Evolutionary conservation across 2,113 vertebrate species (phyloP).

Genomic region (Indicator maculatus): DNA sequence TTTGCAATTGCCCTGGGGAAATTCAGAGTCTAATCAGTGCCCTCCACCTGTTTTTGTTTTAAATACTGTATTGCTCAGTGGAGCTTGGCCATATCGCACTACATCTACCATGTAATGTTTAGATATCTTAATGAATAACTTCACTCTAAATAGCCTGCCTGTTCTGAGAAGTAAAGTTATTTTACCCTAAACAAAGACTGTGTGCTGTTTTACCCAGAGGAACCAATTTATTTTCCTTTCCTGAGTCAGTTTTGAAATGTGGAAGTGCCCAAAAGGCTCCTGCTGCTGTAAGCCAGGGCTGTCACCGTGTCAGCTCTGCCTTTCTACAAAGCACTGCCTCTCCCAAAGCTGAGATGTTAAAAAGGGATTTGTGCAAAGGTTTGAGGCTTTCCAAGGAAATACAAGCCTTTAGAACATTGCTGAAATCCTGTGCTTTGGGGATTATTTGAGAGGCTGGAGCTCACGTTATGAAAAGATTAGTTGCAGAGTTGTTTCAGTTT

Average conservation of each 20-base stretch:
- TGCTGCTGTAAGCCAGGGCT: slow-evolving; percentile 46
- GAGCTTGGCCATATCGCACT: slow-evolving; percentile 50
- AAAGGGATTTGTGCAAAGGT: slow-evolving; percentile 1
- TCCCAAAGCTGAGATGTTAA: not conserved
- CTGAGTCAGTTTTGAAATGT: slow-evolving; percentile 59
- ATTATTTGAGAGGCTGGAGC: slow-evolving; percentile 15
- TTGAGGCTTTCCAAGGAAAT: slow-evolving; percentile 38
- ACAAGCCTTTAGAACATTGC: slow-evolving; percentile 9
- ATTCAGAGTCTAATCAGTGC: slow-evolving; percentile 50
- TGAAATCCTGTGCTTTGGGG: not conserved
- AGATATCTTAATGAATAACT: slow-evolving; percentile 72
- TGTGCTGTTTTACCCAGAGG: slow-evolving; percentile 61
- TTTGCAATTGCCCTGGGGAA: slow-evolving; percentile 52
- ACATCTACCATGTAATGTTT: slow-evolving; percentile 61
- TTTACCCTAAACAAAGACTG: slow-evolving; percentile 70
- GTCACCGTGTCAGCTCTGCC: slow-evolving; percentile 43
- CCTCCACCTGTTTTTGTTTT: slow-evolving; percentile 77
- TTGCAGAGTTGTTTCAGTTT: slow-evolving; percentile 25
- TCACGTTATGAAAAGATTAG: not conserved
- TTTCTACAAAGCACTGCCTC: slow-evolving; percentile 34
- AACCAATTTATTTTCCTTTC: slow-evolving; percentile 74
- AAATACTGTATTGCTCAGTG: slow-evolving; percentile 61
- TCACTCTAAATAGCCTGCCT: slow-evolving; percentile 69
- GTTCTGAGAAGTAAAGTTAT: slow-evolving; percentile 59
- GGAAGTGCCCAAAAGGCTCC: slow-evolving; percentile 35